These are phyloP conservation scores for Onthophagus taurus DNA, from an alignment of 1,140 invertebrate genomes.

Conservation along the genomic window DNA sequence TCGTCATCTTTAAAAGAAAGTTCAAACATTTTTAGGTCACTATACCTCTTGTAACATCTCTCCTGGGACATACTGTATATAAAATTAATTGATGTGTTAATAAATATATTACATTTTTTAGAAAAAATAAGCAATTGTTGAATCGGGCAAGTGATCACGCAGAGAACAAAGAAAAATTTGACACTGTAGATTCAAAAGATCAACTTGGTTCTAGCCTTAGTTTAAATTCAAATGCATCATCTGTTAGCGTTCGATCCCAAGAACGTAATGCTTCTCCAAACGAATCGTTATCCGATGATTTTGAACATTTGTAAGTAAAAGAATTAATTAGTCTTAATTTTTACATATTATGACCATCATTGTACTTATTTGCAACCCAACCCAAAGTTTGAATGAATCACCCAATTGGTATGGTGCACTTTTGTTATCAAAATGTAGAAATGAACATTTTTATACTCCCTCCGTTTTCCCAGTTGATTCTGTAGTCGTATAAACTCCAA, in stretches of 20 bases:
- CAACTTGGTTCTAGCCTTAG: slow-evolving; percentile 46
- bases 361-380: background rate
- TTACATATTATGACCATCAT: background rate
- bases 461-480: too few species aligned
- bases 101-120: slow-evolving; percentile 22
- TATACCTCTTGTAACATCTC: too few species aligned
- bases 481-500: too few species aligned
- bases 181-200: slow-evolving; percentile 23
- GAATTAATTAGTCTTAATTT: too few species aligned
- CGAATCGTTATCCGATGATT: too few species aligned
- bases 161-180: background rate
- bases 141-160: too few species aligned
- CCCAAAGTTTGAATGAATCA: background rate
- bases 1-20: too few species aligned
- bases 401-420: slow-evolving; percentile 2
- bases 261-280: too few species aligned
- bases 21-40: too few species aligned
- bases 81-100: too few species aligned
- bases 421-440: background rate
- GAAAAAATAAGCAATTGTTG: slow-evolving; percentile 34
- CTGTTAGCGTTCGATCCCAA: slow-evolving; percentile 46
- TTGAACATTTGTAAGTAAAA: too few species aligned
- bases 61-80: too few species aligned
- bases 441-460: background rate
- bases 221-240: slow-evolving; percentile 48